These are phyloP conservation scores for Protaetia brevitarsis DNA, from an alignment of 1,140 invertebrate genomes.

Conservation along the genomic window DNA sequence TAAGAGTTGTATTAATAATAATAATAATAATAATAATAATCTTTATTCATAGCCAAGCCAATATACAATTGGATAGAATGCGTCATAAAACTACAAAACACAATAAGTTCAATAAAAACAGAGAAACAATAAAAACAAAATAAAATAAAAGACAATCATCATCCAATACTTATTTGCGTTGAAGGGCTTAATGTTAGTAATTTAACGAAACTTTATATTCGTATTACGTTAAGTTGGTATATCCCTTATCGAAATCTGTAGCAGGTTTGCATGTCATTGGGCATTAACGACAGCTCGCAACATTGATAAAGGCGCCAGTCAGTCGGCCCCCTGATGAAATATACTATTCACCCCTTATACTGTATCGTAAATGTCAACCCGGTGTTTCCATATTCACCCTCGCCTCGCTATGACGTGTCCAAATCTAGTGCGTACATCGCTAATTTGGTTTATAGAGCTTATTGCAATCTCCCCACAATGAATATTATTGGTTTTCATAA, in stretches of 20 bases:
- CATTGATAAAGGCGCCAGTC: slow-evolving; percentile 10
- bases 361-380: slow-evolving; percentile 2
- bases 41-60: too few species aligned
- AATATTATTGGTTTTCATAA: too few species aligned
- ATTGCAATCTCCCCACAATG: too few species aligned
- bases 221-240: not conserved
- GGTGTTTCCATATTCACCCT: slow-evolving; percentile 3
- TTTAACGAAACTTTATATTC: not conserved
- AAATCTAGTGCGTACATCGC: not conserved
- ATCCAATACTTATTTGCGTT: too few species aligned
- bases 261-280: not conserved
- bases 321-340: slow-evolving; percentile 9
- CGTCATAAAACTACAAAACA: too few species aligned
- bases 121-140: too few species aligned
- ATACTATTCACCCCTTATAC: not conserved
- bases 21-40: too few species aligned
- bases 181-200: too few species aligned
- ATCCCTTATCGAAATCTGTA: not conserved
- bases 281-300: not conserved
- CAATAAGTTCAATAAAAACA: too few species aligned
- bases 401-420: not conserved
- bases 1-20: too few species aligned
- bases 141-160: too few species aligned
- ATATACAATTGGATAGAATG: too few species aligned
- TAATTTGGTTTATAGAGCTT: not conserved